A percentile compares a stretch with the other conserved stretches of the same genome.
Evolutionary conservation across 2,888 invertebrate genomes (phyloP).

Genomic region (Eustalomyia histrio): DNA sequence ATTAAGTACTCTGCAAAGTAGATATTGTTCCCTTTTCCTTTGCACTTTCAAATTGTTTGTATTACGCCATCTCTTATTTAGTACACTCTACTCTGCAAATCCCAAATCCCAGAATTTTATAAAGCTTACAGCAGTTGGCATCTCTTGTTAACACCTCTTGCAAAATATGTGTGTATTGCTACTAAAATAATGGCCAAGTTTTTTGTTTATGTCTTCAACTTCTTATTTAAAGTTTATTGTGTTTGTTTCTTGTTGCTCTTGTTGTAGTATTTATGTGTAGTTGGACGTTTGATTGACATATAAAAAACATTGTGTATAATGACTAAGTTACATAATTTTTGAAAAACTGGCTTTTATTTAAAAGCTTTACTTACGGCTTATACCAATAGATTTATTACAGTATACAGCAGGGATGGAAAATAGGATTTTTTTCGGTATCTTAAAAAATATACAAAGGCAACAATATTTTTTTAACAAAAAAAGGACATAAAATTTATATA

Average conservation of each 20-base stretch:
- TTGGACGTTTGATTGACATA: conserved; percentile 59
- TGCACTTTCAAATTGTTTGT: too few relatives aligned
- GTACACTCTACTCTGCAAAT: too few relatives aligned
- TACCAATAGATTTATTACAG: conserved; percentile 12
- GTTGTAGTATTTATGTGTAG: conserved; percentile 10
- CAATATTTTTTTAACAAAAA: too few relatives aligned
- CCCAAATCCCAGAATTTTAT: too few relatives aligned
- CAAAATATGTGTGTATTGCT: conserved; percentile 36
- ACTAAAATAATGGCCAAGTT: background rate
- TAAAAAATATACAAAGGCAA: too few relatives aligned
- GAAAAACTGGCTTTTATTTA: conserved; percentile 51
- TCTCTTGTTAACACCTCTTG: conserved; percentile 43
- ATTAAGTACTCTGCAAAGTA: too few relatives aligned
- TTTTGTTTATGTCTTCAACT: conserved; percentile 1
- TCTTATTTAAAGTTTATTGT: background rate
- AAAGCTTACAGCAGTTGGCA: too few relatives aligned
- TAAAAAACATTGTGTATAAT: conserved; percentile 28
- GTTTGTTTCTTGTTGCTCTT: conserved; percentile 20
- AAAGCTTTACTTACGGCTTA: conserved; percentile 30
- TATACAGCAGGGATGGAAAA: too few relatives aligned
- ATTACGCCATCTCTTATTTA: too few relatives aligned
- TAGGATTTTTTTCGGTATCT: too few relatives aligned
- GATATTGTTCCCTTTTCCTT: too few relatives aligned
- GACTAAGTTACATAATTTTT: conserved; percentile 58
- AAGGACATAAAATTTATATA: too few relatives aligned